phyloP scores from a whole-genome alignment of 2,797 vertebrate genomes.

The Pangasius krempfi region DNA sequence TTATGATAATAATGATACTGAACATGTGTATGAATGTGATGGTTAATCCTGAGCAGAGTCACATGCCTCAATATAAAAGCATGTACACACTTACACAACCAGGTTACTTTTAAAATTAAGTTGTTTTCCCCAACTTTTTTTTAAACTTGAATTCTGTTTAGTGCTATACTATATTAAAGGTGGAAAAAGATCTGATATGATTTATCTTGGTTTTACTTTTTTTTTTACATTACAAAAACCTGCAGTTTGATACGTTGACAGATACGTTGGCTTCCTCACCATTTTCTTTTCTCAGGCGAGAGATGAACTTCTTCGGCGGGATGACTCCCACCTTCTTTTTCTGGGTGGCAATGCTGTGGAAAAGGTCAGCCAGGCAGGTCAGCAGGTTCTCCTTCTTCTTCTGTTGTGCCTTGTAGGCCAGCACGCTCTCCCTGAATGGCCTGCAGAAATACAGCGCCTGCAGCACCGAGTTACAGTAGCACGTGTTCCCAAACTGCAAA shows the following conservation, averaged over 20 bases:
- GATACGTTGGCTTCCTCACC: constrained; percentile 74
- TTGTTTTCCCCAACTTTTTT: too few relatives aligned
- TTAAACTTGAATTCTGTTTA: too few relatives aligned
- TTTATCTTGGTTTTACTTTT: too few relatives aligned
- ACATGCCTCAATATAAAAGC: too few relatives aligned
- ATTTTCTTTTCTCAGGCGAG: constrained; percentile 92
- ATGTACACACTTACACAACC: too few relatives aligned
- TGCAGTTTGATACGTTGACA: neutral
- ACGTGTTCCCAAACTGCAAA: constrained; percentile 94
- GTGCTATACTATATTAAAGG: too few relatives aligned
- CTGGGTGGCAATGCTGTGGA: constrained; percentile 97
- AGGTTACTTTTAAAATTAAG: too few relatives aligned
- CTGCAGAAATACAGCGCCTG: constrained; percentile 97
- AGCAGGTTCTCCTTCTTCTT: constrained; percentile 98
- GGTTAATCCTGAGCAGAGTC: too few relatives aligned
- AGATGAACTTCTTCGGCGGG: constrained; percentile 98
- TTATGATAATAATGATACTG: too few relatives aligned
- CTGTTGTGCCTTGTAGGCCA: constrained; percentile 96
- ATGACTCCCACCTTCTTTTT: constrained; percentile 99
- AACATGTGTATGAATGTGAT: too few relatives aligned
- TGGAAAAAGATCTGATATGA: too few relatives aligned
- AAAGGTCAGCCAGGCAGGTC: constrained; percentile 96
- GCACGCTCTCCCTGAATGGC: constrained; percentile 94
- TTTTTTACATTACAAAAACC: too few relatives aligned
- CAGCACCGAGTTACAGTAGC: constrained; percentile 98